These are phyloP conservation scores for Hypselothyrea guttata DNA, from an alignment of 2,888 invertebrate genomes.

Conservation along the genomic window DNA sequence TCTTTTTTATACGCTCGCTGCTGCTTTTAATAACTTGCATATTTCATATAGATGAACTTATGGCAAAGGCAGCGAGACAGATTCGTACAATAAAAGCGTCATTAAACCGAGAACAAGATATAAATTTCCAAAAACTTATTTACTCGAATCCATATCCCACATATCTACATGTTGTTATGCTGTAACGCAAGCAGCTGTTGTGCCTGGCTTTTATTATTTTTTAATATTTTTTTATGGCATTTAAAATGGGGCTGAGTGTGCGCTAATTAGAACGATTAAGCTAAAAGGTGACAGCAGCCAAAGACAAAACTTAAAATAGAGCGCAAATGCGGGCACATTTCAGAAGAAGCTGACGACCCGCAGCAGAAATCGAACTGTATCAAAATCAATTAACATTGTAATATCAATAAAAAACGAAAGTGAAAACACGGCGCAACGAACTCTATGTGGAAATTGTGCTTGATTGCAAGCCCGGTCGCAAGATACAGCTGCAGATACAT, in stretches of 20 bases:
- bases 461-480: slow-evolving; percentile 48
- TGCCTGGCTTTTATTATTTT: slow-evolving; percentile 15
- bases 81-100: slow-evolving; percentile 66
- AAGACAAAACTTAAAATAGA: neutral
- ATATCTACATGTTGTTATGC: no score
- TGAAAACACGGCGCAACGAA: slow-evolving; percentile 61
- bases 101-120: slow-evolving; percentile 53
- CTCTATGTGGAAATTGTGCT: slow-evolving; percentile 53
- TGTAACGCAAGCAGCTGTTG: slow-evolving; percentile 45
- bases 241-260: slow-evolving; percentile 44
- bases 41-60: slow-evolving; percentile 55
- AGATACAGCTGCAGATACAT: neutral
- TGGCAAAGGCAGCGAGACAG: no score
- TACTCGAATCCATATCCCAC: no score
- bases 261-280: slow-evolving; percentile 36
- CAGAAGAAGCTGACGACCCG: slow-evolving; percentile 28
- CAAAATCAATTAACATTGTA: slow-evolving; percentile 56
- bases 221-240: slow-evolving; percentile 49
- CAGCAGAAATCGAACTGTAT: slow-evolving; percentile 53
- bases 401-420: slow-evolving; percentile 61
- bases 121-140: slow-evolving; percentile 59
- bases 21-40: slow-evolving; percentile 61
- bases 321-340: slow-evolving; percentile 15
- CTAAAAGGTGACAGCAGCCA: neutral
- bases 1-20: slow-evolving; percentile 11